Base-by-base conservation (phyloP, 2,888 invertebrate genomes). In the Pharmacophagus antenor region DNA sequence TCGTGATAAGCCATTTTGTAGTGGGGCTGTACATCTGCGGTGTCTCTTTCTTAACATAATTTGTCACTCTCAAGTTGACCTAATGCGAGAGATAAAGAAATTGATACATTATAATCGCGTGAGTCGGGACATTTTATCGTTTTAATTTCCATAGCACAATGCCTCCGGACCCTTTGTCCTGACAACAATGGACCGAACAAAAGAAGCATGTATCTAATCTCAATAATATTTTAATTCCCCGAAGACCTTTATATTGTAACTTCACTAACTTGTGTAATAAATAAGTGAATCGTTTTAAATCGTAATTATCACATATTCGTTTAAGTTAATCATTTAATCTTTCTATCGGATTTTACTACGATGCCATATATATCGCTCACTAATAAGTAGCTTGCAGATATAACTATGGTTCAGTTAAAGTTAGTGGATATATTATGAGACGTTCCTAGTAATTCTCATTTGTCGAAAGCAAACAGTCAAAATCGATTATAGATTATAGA, bases 91-190 rank as follows among this genome's bases (percentile, higher is more conserved):
- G 17, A 42, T 42, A 42, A 42, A 42, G 17, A 17, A 42, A 18
- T 17, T 42, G 42, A 42, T 42, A 17, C 42, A 42, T 42, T 42
- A 17, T 42, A 17, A 42, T 42, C 7, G 42, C 42, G 42, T 42
- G 42, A 42, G 42, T 42, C 3, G 46, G 21, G 46, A 46, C 18
- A 21, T 46, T 46, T 20, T 21, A 46, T 46, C 21, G 46, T 46
- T 46, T 46, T 46, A 46, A 46, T 46, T 46, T 46, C 21, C 20
- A 10, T 15, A 21, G 46, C 18, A 46, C 46, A 46, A 46, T 10
- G 12, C 20, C 46, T 10, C 8, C 7, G 20, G 20, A 46, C 12
- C 46, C 21, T 8, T 18, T 46, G 20, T 46, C 18, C 46, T 42
- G 42, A 6, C 7, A 42, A 46, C 46, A 46, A 46, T 21, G 46